Evolutionary conservation across 2,797 vertebrate genomes (phyloP).

Genomic region (Syndactyla subalaris): DNA sequence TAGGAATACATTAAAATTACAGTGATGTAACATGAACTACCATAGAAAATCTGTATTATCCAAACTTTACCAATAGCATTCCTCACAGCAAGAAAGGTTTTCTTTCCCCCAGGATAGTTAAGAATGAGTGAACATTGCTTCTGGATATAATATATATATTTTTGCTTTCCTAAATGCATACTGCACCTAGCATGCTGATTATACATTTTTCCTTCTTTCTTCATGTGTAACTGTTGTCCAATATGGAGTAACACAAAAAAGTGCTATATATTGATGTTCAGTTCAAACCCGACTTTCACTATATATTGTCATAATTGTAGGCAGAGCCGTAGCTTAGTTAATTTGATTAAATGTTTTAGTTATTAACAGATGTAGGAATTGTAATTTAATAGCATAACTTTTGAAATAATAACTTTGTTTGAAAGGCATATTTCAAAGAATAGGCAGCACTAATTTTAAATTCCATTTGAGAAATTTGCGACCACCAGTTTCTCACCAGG

Average conservation of each 20-base stretch:
- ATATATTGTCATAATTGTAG: conserved; percentile 41
- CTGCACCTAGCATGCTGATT: conserved; percentile 49
- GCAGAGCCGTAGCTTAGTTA: conserved; percentile 50
- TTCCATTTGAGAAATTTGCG: neutral
- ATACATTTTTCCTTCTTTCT: conserved; percentile 37
- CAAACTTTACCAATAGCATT: neutral
- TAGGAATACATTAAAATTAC: neutral
- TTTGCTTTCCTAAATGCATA: conserved; percentile 50
- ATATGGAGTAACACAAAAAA: conserved; percentile 10
- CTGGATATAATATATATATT: neutral
- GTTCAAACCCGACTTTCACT: neutral
- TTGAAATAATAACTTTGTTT: conserved; percentile 19
- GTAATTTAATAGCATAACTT: conserved; percentile 31
- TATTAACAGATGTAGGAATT: conserved; percentile 22
- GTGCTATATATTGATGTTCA: conserved; percentile 36
- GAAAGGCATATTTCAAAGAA: neutral
- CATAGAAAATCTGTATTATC: neutral
- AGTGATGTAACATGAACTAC: neutral
- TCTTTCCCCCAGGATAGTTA: neutral
- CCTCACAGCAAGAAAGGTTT: neutral
- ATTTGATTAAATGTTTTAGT: conserved; percentile 60
- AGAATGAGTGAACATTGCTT: neutral
- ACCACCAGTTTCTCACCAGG: neutral
- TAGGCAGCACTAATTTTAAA: conserved; percentile 1
- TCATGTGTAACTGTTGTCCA: conserved; percentile 38